Percentiles rank a stretch among this genome's conserved stretches.
These are phyloP conservation scores for Labrus mixtus DNA, from an alignment of 2,113 vertebrate species.

Conservation along the genomic window DNA sequence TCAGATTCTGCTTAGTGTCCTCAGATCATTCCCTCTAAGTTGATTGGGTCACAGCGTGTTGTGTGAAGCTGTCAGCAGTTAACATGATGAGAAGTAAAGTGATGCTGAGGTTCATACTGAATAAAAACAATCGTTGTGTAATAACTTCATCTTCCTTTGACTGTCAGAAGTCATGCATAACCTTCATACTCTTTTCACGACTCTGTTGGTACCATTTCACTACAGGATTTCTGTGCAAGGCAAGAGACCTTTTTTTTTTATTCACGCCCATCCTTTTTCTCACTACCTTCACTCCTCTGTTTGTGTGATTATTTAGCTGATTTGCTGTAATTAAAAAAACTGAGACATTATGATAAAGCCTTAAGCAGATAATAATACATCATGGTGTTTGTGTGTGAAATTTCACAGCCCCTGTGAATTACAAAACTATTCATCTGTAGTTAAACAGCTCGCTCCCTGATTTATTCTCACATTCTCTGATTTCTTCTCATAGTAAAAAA, in stretches of 20 bases:
- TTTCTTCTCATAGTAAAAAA: slow-evolving; percentile 45
- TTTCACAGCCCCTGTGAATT: slow-evolving; percentile 28
- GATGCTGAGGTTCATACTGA: slow-evolving; percentile 13
- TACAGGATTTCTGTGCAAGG: slow-evolving; percentile 6
- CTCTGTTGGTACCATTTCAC: slow-evolving; percentile 22
- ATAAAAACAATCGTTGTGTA: slow-evolving; percentile 44
- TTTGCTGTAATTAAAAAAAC: not conserved
- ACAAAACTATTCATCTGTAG: slow-evolving; percentile 31
- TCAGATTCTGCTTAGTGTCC: slow-evolving; percentile 48
- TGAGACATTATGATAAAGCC: slow-evolving; percentile 11
- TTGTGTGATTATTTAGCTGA: slow-evolving; percentile 29
- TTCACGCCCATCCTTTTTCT: slow-evolving; percentile 23
- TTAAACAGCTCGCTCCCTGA: slow-evolving; percentile 19
- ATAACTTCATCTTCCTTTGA: slow-evolving; percentile 48
- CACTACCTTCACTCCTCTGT: slow-evolving; percentile 10
- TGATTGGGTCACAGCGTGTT: slow-evolving; percentile 47
- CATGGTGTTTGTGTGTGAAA: slow-evolving; percentile 24
- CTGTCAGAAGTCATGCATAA: slow-evolving; percentile 41
- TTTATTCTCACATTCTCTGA: slow-evolving; percentile 40
- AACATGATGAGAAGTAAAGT: slow-evolving; percentile 48
- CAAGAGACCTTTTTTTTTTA: not conserved
- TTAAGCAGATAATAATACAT: slow-evolving; percentile 23
- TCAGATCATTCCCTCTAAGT: slow-evolving; percentile 54
- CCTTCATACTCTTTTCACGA: slow-evolving; percentile 42
- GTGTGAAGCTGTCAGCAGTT: slow-evolving; percentile 25